phyloP scores from a whole-genome alignment of 30 jellyfish, hydroid and myxozoan species.

The Catostylus mosaicus region DNA sequence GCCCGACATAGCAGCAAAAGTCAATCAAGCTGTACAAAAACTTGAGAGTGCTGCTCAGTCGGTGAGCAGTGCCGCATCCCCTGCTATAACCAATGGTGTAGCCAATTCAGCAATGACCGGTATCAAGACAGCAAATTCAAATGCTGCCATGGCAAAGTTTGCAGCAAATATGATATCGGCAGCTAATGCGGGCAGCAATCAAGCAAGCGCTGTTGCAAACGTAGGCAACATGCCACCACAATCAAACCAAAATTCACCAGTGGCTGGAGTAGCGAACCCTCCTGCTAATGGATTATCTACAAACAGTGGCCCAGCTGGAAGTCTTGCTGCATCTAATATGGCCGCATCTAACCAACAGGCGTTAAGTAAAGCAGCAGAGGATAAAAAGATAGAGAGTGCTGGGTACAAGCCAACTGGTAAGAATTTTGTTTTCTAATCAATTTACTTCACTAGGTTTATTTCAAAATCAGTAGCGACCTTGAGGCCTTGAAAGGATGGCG shows the following conservation, averaged over 20 bases:
- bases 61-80: conserved; percentile 17
- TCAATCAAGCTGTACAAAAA: conserved; percentile 46
- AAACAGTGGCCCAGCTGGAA: conserved; percentile 21
- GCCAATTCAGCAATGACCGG: conserved; percentile 45
- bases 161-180: conserved; percentile 54
- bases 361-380: conserved; percentile 59
- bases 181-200: conserved; percentile 11
- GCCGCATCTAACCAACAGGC: conserved; percentile 44
- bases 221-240: conserved; percentile 18
- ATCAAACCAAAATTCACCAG: not conserved
- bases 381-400: conserved; percentile 40
- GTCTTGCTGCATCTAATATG: conserved; percentile 54
- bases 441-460: not conserved
- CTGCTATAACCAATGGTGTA: conserved; percentile 6
- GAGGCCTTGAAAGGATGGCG: too few species aligned
- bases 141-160: conserved; percentile 36
- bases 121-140: conserved; percentile 11
- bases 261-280: not conserved
- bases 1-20: conserved; percentile 31
- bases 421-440: not conserved
- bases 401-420: conserved; percentile 60
- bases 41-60: conserved; percentile 64
- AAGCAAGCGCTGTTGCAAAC: not conserved
- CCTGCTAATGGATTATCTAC: conserved; percentile 10
- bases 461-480: too few species aligned